Percentiles rank a stretch among this genome's conserved stretches.
Conservation (phyloP, 2,888 invertebrate genomes). For the Eucriotettix oculatus region DNA sequence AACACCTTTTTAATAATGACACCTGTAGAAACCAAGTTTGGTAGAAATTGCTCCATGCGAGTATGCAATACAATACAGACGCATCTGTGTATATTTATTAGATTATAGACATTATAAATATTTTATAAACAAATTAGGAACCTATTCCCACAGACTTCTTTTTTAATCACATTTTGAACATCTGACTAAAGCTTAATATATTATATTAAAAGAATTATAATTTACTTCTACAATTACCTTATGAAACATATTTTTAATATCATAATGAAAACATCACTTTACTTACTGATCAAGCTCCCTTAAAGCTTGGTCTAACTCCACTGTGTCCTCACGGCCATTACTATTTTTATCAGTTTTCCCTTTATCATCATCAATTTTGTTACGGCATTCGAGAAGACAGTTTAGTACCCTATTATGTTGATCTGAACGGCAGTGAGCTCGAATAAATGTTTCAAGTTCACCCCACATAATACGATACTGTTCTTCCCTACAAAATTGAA, state of each 20-base stretch:
- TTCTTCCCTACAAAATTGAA: slow-evolving; percentile 41
- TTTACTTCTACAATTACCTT: too few relatives aligned
- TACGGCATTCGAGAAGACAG: slow-evolving; percentile 62
- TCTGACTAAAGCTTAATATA: too few relatives aligned
- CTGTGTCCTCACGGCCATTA: slow-evolving; percentile 28
- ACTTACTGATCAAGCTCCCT: slow-evolving; percentile 38
- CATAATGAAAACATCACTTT: background rate
- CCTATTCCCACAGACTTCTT: too few relatives aligned
- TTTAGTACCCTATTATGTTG: slow-evolving; percentile 63
- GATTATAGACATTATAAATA: too few relatives aligned
- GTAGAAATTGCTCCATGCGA: too few relatives aligned
- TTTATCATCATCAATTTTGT: slow-evolving; percentile 35
- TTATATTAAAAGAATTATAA: too few relatives aligned
- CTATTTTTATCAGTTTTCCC: slow-evolving; percentile 15
- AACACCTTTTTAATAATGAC: too few relatives aligned
- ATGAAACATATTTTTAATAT: background rate
- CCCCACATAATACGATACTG: slow-evolving; percentile 83
- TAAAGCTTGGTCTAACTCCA: slow-evolving; percentile 42
- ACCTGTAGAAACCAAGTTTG: too few relatives aligned
- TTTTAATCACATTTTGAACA: too few relatives aligned
- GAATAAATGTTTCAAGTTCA: slow-evolving; percentile 70
- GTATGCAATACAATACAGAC: too few relatives aligned
- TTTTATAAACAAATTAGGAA: too few relatives aligned
- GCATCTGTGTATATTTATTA: too few relatives aligned
- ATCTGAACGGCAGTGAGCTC: slow-evolving; percentile 58